Evolutionary conservation across 2,797 vertebrate species (phyloP).

Genomic region (Paguma larvata): DNA sequence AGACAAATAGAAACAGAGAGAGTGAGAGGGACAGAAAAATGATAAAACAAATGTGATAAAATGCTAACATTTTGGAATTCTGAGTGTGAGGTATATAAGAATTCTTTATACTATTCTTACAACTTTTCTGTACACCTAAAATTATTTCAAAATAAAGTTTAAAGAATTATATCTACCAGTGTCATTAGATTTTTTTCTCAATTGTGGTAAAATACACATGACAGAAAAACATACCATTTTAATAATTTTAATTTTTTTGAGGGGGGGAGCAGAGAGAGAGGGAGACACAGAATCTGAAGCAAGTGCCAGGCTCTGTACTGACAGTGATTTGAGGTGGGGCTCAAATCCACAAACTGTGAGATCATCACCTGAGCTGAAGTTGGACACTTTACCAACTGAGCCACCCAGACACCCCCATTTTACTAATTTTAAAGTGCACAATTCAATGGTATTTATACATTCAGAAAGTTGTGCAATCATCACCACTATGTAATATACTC

Average conservation of each 20-base stretch:
- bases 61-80: neutral
- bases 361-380: no score
- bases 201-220: neutral
- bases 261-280: no score
- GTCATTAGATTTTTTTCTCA: neutral
- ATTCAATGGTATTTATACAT: neutral
- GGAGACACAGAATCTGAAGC: no score
- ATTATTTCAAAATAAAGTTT: conserved; percentile 12
- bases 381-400: no score
- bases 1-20: neutral
- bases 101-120: neutral
- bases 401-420: neutral
- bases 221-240: neutral
- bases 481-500: neutral
- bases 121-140: neutral
- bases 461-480: neutral
- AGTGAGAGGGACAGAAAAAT: neutral
- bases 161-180: neutral
- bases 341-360: no score
- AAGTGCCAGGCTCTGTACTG: no score
- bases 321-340: no score
- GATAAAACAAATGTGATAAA: neutral
- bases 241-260: neutral
- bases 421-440: neutral
- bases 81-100: neutral